Base-by-base conservation (phyloP, 1,140 invertebrate genomes). In the Hycleus cichorii region DNA sequence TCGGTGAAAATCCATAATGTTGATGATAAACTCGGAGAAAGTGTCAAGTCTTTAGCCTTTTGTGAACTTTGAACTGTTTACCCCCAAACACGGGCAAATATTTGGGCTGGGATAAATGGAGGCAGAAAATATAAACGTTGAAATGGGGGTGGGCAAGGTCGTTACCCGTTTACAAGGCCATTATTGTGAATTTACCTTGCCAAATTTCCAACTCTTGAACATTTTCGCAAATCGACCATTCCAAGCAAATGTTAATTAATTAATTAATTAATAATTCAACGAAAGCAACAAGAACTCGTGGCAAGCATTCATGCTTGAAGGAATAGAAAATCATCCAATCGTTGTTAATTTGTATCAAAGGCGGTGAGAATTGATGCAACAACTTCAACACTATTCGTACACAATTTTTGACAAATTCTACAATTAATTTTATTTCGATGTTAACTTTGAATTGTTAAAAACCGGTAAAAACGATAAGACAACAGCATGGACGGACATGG, bases 171-270 rank as follows among this genome's bases (percentile, higher is more conserved):
- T 39, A 25, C 40, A 43, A 25, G 11, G 27, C 42, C 11, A 42
- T 42, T 42, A 6, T 6, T 42, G 9, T 7, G 7, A 44, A 48
- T 25, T 61, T 58, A 70, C 69, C 69, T 69, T 69, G 54, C 67
- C 69, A 47, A 70, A 70, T 57, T 65, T 68, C 69, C 69, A 70
- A 39, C 58, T 47, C 56, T 68, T 70, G 59, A 70, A 70, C 69
- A 70, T 70, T 25, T 48, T 57, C 32, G 26, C 8, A 32, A 42
- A 25, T 50, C 6, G 32, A 12, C 24, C 32, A 49, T 44, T 24
- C 32, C 40, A 12, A 39, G 18, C 18, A 18, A 18, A 18, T 18
- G 12, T 12, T 12, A n/a, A 12, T 12, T 12, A 18, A 18, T 18
- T 18, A 18, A 18, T 18, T 9, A 26, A 27, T 10, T 40, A 25